phyloP scores from a whole-genome alignment of 1,140 invertebrate species.

The Diuraphis noxia region DNA sequence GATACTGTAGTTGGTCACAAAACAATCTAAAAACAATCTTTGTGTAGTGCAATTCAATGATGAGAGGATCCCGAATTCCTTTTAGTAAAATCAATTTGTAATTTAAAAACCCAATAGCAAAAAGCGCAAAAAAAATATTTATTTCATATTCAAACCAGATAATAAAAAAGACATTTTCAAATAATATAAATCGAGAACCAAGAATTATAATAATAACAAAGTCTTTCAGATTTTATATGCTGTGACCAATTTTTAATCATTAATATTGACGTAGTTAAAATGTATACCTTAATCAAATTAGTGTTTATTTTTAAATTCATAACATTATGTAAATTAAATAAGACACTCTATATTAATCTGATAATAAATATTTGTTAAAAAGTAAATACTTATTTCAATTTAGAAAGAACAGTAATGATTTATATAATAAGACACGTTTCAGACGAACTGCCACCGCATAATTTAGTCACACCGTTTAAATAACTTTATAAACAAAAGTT shows the following conservation, averaged over 20 bases:
- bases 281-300: not conserved
- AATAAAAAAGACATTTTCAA: not conserved
- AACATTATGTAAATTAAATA: not conserved
- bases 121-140: not conserved
- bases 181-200: not conserved
- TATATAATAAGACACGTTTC: not conserved
- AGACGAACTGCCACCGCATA: not conserved
- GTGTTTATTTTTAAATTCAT: not conserved
- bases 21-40: constrained; percentile 14
- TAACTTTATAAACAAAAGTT: not conserved
- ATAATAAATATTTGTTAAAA: not conserved
- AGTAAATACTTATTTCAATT: not conserved
- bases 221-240: not conserved
- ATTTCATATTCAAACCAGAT: not conserved
- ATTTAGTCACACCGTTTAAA: not conserved
- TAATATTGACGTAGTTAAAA: too few species aligned
- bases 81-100: not conserved
- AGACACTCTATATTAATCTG: not conserved
- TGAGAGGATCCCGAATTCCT: not conserved
- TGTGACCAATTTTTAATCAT: not conserved
- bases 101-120: not conserved
- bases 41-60: not conserved
- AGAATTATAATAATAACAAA: not conserved
- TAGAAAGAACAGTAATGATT: not conserved
- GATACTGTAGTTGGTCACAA: not conserved